Base-by-base conservation (phyloP, 30 jellyfish, hydroid and myxozoan genomes). In the Chrysaora quinquecirrha region DNA sequence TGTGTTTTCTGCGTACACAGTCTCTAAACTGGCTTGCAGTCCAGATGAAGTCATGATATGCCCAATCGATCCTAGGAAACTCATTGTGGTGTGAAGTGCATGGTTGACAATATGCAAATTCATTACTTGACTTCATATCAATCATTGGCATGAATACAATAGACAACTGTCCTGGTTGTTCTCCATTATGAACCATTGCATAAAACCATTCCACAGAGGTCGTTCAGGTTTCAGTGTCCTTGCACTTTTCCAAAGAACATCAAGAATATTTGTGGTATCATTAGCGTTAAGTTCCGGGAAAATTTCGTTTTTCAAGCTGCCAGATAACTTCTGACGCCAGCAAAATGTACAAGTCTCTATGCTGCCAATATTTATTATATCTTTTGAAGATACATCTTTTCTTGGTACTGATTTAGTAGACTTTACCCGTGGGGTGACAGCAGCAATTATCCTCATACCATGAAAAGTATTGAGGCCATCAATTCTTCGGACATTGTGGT, bases 81-180 rank as follows among this genome's bases (percentile, higher is more conserved):
- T n/a, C n/a, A n/a, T n/a, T n/a, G n/a, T n/a, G n/a, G n/a, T n/a
- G n/a, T n/a, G n/a, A n/a, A n/a, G n/a, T n/a, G 14, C 31, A 61
- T 16, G 21, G 73, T 61, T 61, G 73, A 61, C 16, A 11, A 67
- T 16, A 67, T 67, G 65, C 67, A 67, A 67, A 10, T 29, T 67
- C 79, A 14, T 30, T 32, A 29, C 71, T 67, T 7, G 79, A 67
- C 11, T 29, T 67, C 67, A 67, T 32, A 29, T 27, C 69, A 67
- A 67, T 67, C 79, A 67, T 67, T 22, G 79, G 79, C 10, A 67
- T 11, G 29, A 67, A 67, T 16, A 67, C 16, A 23, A 32, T 10
- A 11, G 79, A 67, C 9, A 67, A 23, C 23, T 67, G 79, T 9
- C 79, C 79, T 20, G 79, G 24, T 20, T 67, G 10, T 10, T 29